Percentiles rank a stretch among this genome's conserved stretches.
Conservation (phyloP, 1,140 invertebrate genomes). For the Drosophila kohkoa region DNA sequence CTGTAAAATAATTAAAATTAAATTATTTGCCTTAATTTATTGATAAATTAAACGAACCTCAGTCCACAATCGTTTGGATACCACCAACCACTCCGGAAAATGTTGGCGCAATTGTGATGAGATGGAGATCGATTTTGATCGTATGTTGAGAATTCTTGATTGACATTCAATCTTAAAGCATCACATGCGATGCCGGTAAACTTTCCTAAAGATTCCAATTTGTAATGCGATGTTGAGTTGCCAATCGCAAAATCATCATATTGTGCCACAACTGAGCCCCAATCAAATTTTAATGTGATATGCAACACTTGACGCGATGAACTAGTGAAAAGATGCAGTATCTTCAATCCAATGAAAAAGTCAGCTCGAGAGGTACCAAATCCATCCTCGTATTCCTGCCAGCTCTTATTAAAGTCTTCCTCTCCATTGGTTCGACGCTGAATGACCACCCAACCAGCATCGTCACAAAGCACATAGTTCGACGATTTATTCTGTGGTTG, state of each 20-base stretch:
- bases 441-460: conserved; percentile 4
- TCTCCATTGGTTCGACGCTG: neutral
- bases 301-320: neutral
- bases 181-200: neutral
- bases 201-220: neutral
- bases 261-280: neutral
- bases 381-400: neutral
- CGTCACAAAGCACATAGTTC: neutral
- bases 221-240: neutral
- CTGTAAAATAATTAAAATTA: too few species aligned
- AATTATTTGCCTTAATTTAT: too few species aligned
- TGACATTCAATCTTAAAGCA: neutral
- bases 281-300: neutral
- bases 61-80: neutral
- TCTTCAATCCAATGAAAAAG: conserved; percentile 19
- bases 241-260: conserved; percentile 16
- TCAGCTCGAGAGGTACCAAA: neutral
- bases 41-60: neutral
- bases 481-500: neutral
- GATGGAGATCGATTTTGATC: neutral
- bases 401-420: neutral
- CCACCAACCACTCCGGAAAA: conserved; percentile 11
- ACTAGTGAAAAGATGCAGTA: conserved; percentile 8
- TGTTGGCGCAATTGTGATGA: neutral
- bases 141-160: neutral